Base-by-base conservation (phyloP, 2,797 vertebrate genomes). In the Uromys caudimaculatus region DNA sequence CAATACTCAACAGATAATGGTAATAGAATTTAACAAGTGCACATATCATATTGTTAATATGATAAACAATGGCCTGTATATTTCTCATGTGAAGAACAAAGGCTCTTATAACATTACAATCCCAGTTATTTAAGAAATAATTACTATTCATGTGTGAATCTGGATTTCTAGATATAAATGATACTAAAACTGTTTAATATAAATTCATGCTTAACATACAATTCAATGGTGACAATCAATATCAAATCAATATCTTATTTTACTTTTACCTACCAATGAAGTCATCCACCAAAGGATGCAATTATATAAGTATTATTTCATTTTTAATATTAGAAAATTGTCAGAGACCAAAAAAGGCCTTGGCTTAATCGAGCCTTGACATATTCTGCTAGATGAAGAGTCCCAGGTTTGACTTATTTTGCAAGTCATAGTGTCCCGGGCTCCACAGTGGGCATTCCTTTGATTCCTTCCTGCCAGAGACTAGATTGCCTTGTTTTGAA, bases 241-340 rank as follows among this genome's bases (percentile, higher is more conserved):
- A 90, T 89, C 9, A 91, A 44, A 87, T 82, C 13, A 94, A 87
- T 82, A 17, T 38, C 19, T 62, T 44, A 71, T 84, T 96, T 95
- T 73, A 76, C 13, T 82, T 95, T 95, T 62, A 95, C 16, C 6
- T 94, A 77, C 19, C 75, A 95, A 54, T 86, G 56, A 79, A 97
- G 73, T 67, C 11, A 71, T 24, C 54, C 77, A 24, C 23, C 19
- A 47, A 76, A 19, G 58, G 3, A 71, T 56, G 5, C 62, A 47
- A 17, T 8, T 23, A 58, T 84, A 50, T 67, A 12, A 69, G 17
- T 85, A 44, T 47, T 75, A 84, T 41, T 62, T 58, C 35, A 82
- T 79, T 90, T 86, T 82, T 82, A 89, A 50, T 64, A 71, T 24
- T 91, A 91, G 93, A 82, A n/a, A n/a, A n/a, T n/a, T n/a, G n/a